Evolutionary conservation across 2,797 vertebrate species (phyloP).

Genomic region (Oceanodroma leucorhoa): DNA sequence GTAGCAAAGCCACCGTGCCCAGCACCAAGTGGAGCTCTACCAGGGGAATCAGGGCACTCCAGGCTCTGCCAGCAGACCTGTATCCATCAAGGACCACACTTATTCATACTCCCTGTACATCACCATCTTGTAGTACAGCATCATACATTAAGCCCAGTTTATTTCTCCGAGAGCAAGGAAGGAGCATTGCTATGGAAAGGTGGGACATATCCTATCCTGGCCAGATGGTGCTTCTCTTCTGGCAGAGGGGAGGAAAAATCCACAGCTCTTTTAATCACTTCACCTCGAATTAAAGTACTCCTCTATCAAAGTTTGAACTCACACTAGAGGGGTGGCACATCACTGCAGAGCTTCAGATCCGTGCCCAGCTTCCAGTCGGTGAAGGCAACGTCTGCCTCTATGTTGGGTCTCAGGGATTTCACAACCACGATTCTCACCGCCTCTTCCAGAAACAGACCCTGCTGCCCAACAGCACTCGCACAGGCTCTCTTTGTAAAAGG

Average conservation of each 20-base stretch:
- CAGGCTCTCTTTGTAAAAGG: background rate
- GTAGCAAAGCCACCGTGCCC: accelerated
- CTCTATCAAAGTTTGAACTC: background rate
- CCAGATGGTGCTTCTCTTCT: background rate
- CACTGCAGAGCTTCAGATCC: background rate
- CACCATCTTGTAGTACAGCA: background rate
- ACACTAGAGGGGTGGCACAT: background rate
- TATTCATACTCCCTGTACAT: background rate
- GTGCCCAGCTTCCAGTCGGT: background rate
- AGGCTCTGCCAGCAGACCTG: background rate
- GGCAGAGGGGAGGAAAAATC: background rate
- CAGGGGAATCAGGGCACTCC: background rate
- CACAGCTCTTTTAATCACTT: background rate
- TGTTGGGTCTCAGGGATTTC: background rate
- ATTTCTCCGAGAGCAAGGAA: background rate
- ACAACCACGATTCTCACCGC: accelerated
- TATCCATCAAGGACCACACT: background rate
- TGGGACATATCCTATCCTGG: background rate
- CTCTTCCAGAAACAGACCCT: background rate
- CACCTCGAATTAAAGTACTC: background rate
- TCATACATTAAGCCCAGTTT: background rate
- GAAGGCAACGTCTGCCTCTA: background rate
- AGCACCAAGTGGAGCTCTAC: background rate
- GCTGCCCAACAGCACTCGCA: background rate
- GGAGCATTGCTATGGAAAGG: background rate